Percentiles rank a stretch among this genome's conserved stretches.
Conservation (phyloP, 2,888 invertebrate species). For the Noctua comes region DNA sequence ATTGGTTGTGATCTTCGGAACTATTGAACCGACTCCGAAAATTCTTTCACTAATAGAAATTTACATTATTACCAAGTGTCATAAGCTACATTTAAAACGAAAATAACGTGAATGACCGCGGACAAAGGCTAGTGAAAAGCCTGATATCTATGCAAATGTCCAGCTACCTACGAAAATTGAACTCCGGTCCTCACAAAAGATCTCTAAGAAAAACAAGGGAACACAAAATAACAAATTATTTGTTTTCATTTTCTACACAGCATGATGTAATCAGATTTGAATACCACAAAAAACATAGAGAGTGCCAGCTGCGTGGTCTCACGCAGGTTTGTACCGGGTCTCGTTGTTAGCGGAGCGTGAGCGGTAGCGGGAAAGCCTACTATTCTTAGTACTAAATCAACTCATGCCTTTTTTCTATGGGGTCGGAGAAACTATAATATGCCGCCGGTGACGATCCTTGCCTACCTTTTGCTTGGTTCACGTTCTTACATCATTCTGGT, state of each 20-base stretch:
- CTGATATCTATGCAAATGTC: not conserved
- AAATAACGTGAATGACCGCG: not conserved
- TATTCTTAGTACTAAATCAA: not conserved
- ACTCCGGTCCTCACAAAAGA: not conserved
- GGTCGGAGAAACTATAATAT: not conserved
- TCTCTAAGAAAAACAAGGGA: not conserved
- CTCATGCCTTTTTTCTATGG: not conserved
- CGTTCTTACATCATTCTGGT: not conserved
- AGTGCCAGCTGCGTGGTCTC: conserved; percentile 51
- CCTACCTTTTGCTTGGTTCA: not conserved
- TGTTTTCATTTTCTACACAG: conserved; percentile 41
- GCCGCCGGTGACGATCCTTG: not conserved
- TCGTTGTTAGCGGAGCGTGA: not conserved
- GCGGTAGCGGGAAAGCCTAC: not conserved
- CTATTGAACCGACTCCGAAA: not conserved
- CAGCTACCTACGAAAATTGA: not conserved
- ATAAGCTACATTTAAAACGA: not conserved
- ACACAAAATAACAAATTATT: conserved; percentile 45
- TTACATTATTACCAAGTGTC: not conserved
- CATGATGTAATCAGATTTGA: conserved; percentile 56
- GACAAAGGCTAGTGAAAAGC: not conserved
- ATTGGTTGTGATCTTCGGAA: no score
- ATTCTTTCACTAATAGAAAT: not conserved
- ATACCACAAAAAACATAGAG: conserved; percentile 48
- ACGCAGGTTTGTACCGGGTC: conserved; percentile 6